Evolutionary conservation across 2,888 invertebrate genomes (phyloP).

Genomic region (Lamproptera curius): DNA sequence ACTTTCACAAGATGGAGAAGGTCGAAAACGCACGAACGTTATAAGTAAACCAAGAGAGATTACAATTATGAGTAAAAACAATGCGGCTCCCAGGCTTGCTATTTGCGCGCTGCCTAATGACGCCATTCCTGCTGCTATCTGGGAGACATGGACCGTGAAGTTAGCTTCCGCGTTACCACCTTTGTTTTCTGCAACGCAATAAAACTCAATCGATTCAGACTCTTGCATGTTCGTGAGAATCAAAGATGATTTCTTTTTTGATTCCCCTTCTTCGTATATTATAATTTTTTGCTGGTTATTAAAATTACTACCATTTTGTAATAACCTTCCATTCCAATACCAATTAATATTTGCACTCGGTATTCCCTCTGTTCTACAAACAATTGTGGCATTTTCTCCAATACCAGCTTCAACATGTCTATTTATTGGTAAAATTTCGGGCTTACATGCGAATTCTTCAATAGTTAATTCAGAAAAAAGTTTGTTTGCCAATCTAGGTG

Average conservation of each 20-base stretch:
- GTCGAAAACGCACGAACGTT: slow-evolving; percentile 84
- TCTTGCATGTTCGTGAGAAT: slow-evolving; percentile 90
- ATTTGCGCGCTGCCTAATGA: slow-evolving; percentile 91
- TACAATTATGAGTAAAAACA: slow-evolving; percentile 87
- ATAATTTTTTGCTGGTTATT: slow-evolving; percentile 87
- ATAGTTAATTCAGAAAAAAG: slow-evolving; percentile 86
- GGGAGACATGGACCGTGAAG: slow-evolving; percentile 90
- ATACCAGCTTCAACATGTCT: slow-evolving; percentile 87
- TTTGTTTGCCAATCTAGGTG: slow-evolving; percentile 83
- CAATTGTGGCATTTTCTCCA: slow-evolving; percentile 91
- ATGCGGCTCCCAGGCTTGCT: slow-evolving; percentile 89
- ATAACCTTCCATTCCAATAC: slow-evolving; percentile 90
- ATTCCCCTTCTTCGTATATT: slow-evolving; percentile 86
- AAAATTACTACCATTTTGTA: slow-evolving; percentile 87
- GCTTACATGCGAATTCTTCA: slow-evolving; percentile 92
- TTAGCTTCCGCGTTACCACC: slow-evolving; percentile 93
- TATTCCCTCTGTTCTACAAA: slow-evolving; percentile 88
- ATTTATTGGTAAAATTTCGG: slow-evolving; percentile 86
- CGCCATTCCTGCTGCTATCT: slow-evolving; percentile 87
- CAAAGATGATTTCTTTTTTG: slow-evolving; percentile 86
- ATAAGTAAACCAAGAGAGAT: slow-evolving; percentile 84
- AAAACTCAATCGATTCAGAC: slow-evolving; percentile 89
- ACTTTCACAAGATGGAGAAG: slow-evolving; percentile 85
- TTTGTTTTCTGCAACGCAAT: slow-evolving; percentile 93
- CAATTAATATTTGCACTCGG: slow-evolving; percentile 90